Conservation (phyloP, 2,888 invertebrate genomes). For the Heliconius ismenius region DNA sequence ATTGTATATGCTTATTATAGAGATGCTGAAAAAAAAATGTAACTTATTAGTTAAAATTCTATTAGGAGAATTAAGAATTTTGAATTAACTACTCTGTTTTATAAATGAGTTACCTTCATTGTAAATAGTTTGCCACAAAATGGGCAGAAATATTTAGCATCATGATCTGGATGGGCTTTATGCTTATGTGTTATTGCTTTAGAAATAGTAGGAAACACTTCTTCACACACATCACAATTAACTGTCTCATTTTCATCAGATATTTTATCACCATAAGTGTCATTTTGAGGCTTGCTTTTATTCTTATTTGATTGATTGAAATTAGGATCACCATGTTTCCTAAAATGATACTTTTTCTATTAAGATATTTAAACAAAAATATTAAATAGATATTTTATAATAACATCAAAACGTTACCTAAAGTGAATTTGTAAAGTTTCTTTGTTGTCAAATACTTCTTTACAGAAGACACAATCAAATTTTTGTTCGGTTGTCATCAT, state of each 20-base stretch:
- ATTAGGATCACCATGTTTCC: conserved; percentile 84
- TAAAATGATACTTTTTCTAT: conserved; percentile 52
- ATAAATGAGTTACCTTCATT: conserved; percentile 75
- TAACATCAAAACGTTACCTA: conserved; percentile 63
- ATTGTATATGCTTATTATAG: conserved; percentile 81
- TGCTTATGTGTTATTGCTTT: conserved; percentile 86
- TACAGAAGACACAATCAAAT: conserved; percentile 82
- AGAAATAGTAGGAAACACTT: conserved; percentile 81
- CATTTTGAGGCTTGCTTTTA: conserved; percentile 52
- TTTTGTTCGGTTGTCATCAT: conserved; percentile 65
- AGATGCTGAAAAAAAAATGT: conserved; percentile 73
- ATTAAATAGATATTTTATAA: conserved; percentile 2
- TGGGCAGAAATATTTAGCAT: conserved; percentile 84
- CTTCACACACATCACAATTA: conserved; percentile 83
- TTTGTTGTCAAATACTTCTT: conserved; percentile 78
- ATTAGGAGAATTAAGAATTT: no score
- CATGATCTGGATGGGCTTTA: conserved; percentile 83
- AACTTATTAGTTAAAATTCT: no score
- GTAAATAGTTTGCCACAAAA: conserved; percentile 87
- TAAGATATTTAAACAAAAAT: background rate
- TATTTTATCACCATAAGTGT: conserved; percentile 50
- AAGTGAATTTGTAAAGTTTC: conserved; percentile 84
- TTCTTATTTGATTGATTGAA: conserved; percentile 75
- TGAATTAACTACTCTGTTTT: background rate
- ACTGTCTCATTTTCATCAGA: conserved; percentile 62